A percentile compares a stretch with the other conserved stretches of the same genome.
These are phyloP conservation scores for Caenorhabditis remanei DNA, from an alignment of 1,140 invertebrate genomes.

Conservation along the genomic window DNA sequence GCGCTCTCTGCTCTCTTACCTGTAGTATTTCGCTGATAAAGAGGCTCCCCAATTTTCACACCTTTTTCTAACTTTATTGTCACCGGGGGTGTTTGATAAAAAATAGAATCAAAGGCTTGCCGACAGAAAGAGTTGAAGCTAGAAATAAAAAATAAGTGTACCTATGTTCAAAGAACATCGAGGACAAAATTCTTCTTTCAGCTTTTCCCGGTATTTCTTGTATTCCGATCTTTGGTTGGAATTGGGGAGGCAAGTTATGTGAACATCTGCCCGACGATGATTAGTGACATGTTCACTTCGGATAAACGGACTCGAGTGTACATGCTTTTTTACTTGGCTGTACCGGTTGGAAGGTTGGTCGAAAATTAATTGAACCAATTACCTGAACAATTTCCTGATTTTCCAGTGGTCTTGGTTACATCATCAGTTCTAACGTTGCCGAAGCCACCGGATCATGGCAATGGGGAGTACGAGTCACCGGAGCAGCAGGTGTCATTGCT, in stretches of 20 bases:
- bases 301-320: slow-evolving; percentile 88
- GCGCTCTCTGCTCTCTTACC: background rate
- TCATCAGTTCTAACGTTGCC: slow-evolving; percentile 89
- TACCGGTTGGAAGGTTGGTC: slow-evolving; percentile 89
- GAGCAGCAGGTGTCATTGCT: slow-evolving; percentile 83
- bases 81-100: slow-evolving; percentile 8
- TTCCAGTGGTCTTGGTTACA: slow-evolving; percentile 87
- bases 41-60: slow-evolving; percentile 20
- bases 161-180: background rate
- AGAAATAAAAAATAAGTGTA: background rate
- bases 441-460: slow-evolving; percentile 85
- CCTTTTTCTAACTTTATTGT: slow-evolving; percentile 48
- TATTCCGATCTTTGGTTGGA: slow-evolving; percentile 91
- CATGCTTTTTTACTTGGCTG: slow-evolving; percentile 98
- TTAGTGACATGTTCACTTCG: slow-evolving; percentile 90
- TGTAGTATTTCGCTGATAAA: background rate
- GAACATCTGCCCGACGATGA: slow-evolving; percentile 97
- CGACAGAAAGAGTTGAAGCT: slow-evolving; percentile 37
- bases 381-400: background rate
- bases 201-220: slow-evolving; percentile 85
- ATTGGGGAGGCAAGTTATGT: slow-evolving; percentile 96
- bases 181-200: slow-evolving; percentile 78
- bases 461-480: slow-evolving; percentile 84
- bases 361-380: background rate
- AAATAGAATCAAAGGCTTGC: background rate